Conservation (phyloP, 2,113 vertebrate species). For the Euleptes europaea region DNA sequence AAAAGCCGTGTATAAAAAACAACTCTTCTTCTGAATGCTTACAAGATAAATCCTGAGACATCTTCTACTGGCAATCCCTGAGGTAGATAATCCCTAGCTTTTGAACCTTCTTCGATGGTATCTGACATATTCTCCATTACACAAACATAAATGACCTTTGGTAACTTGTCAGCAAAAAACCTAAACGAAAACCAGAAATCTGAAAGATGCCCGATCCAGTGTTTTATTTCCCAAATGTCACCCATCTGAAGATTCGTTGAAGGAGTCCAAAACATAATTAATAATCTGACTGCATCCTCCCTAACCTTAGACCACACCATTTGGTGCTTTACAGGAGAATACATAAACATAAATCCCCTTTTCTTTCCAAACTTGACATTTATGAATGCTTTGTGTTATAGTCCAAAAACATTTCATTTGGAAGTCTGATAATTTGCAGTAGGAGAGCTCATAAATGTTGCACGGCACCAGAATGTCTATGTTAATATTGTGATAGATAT, state of each 20-base stretch:
- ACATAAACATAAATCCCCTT: slow-evolving; percentile 23
- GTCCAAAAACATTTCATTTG: slow-evolving; percentile 52
- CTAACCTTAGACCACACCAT: slow-evolving; percentile 22
- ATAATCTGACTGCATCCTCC: slow-evolving; percentile 22
- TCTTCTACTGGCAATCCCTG: background rate
- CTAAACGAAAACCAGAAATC: background rate
- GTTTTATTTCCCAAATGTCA: slow-evolving; percentile 7
- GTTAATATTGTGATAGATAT: slow-evolving; percentile 50
- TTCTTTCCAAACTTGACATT: slow-evolving; percentile 48
- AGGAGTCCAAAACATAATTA: slow-evolving; percentile 21
- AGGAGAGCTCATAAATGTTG: slow-evolving; percentile 50
- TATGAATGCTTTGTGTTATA: slow-evolving; percentile 53
- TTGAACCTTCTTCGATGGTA: background rate
- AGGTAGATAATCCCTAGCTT: background rate
- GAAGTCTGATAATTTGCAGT: slow-evolving; percentile 31
- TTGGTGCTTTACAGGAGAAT: slow-evolving; percentile 41
- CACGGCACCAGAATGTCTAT: slow-evolving; percentile 41
- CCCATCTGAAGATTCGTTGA: slow-evolving; percentile 24
- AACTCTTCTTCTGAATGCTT: too few species aligned
- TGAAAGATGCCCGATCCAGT: slow-evolving; percentile 24
- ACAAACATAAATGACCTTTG: slow-evolving; percentile 24
- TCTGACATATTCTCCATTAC: background rate
- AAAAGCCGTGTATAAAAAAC: too few species aligned
- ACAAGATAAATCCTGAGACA: too few species aligned
- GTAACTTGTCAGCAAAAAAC: slow-evolving; percentile 21